Conservation (phyloP, 2,888 invertebrate species). For the Coelopa pilipes region DNA sequence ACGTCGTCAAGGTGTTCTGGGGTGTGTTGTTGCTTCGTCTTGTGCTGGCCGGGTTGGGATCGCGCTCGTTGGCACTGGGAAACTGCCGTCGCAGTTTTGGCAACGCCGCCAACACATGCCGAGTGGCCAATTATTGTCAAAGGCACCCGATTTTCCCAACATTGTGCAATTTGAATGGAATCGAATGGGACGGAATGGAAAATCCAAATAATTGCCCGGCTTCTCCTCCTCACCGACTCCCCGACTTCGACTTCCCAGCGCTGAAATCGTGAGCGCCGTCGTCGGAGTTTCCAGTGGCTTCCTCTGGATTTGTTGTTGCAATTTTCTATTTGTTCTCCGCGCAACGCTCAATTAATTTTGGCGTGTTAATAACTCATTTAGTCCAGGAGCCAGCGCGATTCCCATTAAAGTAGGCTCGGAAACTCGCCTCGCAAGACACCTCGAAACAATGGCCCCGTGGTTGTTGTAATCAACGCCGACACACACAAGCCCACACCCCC, state of each 20-base stretch:
- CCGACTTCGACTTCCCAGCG: neutral
- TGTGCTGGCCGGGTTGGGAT: too few relatives aligned
- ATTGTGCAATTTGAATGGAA: neutral
- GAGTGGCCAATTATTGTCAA: neutral
- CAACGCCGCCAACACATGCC: too few relatives aligned
- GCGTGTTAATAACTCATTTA: slow-evolving; percentile 66
- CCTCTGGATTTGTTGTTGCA: neutral
- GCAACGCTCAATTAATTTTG: slow-evolving; percentile 55
- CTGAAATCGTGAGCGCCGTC: too few relatives aligned
- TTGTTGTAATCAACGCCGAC: neutral
- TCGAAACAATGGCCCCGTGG: neutral
- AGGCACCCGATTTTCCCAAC: neutral
- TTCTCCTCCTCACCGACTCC: neutral
- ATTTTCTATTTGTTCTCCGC: neutral
- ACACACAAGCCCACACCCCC: neutral
- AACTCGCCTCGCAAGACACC: neutral
- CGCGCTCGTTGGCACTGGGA: too few relatives aligned
- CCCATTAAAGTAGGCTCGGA: slow-evolving; percentile 18
- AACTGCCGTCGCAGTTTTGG: too few relatives aligned
- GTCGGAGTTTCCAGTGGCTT: neutral
- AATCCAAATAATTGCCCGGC: neutral
- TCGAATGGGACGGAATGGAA: neutral
- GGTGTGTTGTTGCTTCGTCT: too few relatives aligned
- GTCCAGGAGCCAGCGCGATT: slow-evolving; percentile 42
- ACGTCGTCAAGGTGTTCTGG: too few relatives aligned